Evolutionary conservation across 2,888 invertebrate species (phyloP).

Genomic region (Morpho helenor): DNA sequence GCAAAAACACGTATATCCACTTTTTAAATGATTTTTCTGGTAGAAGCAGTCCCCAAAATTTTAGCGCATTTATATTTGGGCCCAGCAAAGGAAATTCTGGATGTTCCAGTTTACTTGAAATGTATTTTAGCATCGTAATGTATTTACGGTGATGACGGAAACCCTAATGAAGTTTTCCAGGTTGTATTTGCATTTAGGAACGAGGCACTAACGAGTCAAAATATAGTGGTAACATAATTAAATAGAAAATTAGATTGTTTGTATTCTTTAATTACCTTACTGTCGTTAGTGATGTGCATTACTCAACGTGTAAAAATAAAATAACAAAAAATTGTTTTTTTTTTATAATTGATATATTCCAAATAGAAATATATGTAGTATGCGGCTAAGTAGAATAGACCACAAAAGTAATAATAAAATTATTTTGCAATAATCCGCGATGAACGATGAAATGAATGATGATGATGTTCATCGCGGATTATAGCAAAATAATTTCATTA

Average conservation of each 20-base stretch:
- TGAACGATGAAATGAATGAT: too few species aligned
- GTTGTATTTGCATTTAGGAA: background rate
- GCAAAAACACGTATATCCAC: constrained; percentile 49
- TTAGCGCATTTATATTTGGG: constrained; percentile 54
- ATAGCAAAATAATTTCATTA: too few species aligned
- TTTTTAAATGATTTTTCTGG: constrained; percentile 41
- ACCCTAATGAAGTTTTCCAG: background rate
- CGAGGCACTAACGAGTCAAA: background rate
- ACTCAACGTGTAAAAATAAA: too few species aligned
- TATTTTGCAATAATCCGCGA: too few species aligned
- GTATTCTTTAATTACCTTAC: background rate
- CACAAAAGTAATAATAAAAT: too few species aligned
- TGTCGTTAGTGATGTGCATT: background rate
- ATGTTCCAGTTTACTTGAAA: constrained; percentile 52
- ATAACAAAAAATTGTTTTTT: too few species aligned
- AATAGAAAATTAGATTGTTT: background rate
- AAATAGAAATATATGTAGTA: too few species aligned
- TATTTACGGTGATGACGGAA: background rate
- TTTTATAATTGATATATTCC: too few species aligned
- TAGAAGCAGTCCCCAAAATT: constrained; percentile 64
- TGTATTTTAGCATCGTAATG: constrained; percentile 36
- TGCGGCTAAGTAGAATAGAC: too few species aligned
- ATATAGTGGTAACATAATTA: constrained; percentile 2
- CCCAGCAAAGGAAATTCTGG: constrained; percentile 55
- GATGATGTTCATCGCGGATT: too few species aligned